Conservation (phyloP, 2,888 invertebrate genomes). For the Pseudoips prasinana region DNA sequence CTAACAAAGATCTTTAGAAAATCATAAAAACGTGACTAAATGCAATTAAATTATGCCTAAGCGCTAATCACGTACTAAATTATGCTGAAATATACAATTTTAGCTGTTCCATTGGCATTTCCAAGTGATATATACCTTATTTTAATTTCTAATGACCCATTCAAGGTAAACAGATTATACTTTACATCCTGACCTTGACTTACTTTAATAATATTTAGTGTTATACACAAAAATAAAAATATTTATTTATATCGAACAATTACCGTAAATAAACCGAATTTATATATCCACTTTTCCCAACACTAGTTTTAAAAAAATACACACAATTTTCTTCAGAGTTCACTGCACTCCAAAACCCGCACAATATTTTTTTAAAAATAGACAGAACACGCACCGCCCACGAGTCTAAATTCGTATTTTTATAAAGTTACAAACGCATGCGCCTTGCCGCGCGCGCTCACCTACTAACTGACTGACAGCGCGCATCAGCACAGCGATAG, state of each 20-base stretch:
- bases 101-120: no score
- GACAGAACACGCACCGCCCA: constrained; percentile 45
- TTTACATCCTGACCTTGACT: constrained; percentile 25
- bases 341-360: constrained; percentile 65
- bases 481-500: constrained; percentile 22
- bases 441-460: constrained; percentile 56
- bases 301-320: constrained; percentile 9
- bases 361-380: constrained; percentile 54
- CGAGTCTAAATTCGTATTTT: constrained; percentile 43
- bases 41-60: no score
- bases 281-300: constrained; percentile 26
- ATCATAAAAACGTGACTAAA: no score
- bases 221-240: no score
- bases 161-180: constrained; percentile 26
- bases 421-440: constrained; percentile 49
- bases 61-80: no score
- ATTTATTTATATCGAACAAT: no score
- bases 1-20: no score
- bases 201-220: no score
- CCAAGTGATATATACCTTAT: no score
- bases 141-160: constrained; percentile 9
- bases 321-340: constrained; percentile 44
- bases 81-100: no score
- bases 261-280: no score
- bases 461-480: constrained; percentile 61